These are phyloP conservation scores for Miltochrista miniata DNA, from an alignment of 2,888 invertebrate species.

Conservation along the genomic window DNA sequence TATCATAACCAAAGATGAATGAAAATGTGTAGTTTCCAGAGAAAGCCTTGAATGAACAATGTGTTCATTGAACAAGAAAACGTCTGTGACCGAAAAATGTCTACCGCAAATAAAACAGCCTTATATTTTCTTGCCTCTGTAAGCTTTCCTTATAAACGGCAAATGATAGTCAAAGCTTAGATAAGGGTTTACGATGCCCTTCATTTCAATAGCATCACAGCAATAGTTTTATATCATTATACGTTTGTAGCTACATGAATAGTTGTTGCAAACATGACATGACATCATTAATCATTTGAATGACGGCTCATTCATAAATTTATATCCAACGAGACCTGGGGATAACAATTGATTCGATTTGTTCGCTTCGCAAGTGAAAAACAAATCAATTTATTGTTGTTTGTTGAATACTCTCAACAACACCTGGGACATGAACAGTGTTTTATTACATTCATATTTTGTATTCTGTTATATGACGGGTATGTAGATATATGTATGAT, in stretches of 20 bases:
- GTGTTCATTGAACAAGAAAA: constrained; percentile 33
- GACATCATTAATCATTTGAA: constrained; percentile 22
- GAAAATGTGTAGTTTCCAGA: constrained; percentile 16
- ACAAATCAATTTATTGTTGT: constrained; percentile 26
- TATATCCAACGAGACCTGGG: constrained; percentile 6
- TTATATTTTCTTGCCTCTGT: constrained; percentile 8
- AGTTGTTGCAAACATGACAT: neutral
- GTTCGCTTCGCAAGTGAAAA: constrained; percentile 20
- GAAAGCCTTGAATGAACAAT: constrained; percentile 23
- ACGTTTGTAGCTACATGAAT: too few species aligned
- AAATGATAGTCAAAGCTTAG: constrained; percentile 8
- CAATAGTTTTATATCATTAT: too few species aligned
- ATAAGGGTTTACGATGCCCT: constrained; percentile 8
- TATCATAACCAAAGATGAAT: constrained; percentile 12
- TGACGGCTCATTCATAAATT: constrained; percentile 13
- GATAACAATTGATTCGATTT: constrained; percentile 30
- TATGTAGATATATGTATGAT: neutral
- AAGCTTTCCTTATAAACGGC: constrained; percentile 14
- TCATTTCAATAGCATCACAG: constrained; percentile 4
- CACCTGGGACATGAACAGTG: constrained; percentile 30
- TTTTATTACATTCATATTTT: constrained; percentile 31
- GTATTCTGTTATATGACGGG: constrained; percentile 22
- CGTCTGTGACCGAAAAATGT: constrained; percentile 15
- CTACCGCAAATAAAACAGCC: constrained; percentile 6
- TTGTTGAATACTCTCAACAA: constrained; percentile 26